Evolutionary conservation across 2,888 invertebrate species (phyloP).

Genomic region (Scrobipalpa costella): DNA sequence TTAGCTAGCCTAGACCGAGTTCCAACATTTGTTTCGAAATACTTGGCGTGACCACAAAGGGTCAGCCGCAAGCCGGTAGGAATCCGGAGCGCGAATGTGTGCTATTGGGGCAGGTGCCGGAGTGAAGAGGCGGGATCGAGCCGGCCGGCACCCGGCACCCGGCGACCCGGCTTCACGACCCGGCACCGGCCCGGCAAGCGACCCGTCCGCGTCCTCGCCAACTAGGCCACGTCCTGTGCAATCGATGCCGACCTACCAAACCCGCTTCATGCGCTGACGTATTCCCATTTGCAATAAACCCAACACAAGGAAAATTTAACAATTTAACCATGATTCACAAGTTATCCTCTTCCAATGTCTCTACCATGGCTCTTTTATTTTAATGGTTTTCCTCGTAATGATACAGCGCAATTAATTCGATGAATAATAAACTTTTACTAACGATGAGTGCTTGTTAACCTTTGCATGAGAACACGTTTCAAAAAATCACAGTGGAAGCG

Average conservation of each 20-base stretch:
- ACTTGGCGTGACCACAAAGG: slow-evolving; percentile 11
- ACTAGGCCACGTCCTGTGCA: slow-evolving; percentile 68
- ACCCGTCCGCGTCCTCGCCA: slow-evolving; percentile 50
- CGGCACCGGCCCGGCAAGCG: slow-evolving; percentile 44
- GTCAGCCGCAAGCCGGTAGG: slow-evolving; percentile 15
- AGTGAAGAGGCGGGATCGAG: slow-evolving; percentile 18
- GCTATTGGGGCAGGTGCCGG: slow-evolving; percentile 10
- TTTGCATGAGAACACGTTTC: slow-evolving; percentile 19
- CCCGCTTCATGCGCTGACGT: slow-evolving; percentile 37
- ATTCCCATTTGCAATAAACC: slow-evolving; percentile 12
- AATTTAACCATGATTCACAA: slow-evolving; percentile 9
- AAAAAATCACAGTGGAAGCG: slow-evolving; percentile 15
- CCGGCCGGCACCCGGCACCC: slow-evolving; percentile 32
- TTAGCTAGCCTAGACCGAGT: slow-evolving; percentile 16
- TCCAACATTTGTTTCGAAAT: slow-evolving; percentile 1
- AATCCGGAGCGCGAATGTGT: slow-evolving; percentile 18
- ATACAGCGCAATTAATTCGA: background rate
- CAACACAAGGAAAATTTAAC: background rate
- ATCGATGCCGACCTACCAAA: slow-evolving; percentile 54
- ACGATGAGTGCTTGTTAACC: background rate
- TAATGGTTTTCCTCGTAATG: slow-evolving; percentile 18
- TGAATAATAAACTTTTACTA: background rate
- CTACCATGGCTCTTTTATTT: slow-evolving; percentile 15
- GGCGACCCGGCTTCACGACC: too few species aligned
- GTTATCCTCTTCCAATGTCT: slow-evolving; percentile 10